Evolutionary conservation across 2,113 vertebrate species (phyloP).

Genomic region (Aix galericulata): DNA sequence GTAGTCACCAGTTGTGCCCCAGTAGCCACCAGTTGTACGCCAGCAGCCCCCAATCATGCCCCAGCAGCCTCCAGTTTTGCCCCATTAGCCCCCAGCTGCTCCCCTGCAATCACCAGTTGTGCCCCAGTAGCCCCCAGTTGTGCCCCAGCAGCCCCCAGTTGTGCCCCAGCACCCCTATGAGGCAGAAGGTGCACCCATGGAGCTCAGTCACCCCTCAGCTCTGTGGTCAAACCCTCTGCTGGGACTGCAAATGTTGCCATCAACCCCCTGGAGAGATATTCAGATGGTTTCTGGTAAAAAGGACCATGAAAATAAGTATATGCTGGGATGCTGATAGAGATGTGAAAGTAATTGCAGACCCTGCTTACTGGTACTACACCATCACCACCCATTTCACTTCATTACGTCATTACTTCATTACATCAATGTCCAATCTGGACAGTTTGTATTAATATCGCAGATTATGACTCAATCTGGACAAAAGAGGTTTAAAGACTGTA

Average conservation of each 20-base stretch:
- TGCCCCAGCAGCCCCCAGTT: too few relatives aligned
- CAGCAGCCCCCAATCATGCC: too few relatives aligned
- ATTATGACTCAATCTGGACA: neutral
- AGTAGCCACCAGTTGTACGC: too few relatives aligned
- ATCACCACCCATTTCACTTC: neutral
- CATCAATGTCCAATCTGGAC: neutral
- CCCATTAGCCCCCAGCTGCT: too few relatives aligned
- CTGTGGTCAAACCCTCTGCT: fast-evolving
- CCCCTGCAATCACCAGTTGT: too few relatives aligned
- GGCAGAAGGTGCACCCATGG: neutral
- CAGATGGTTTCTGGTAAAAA: neutral
- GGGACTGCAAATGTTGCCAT: fast-evolving
- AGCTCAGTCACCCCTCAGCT: fast-evolving
- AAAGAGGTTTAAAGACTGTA: neutral
- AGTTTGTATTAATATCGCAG: neutral
- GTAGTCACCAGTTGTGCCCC: too few relatives aligned
- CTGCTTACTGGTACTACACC: neutral
- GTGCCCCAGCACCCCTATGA: too few relatives aligned
- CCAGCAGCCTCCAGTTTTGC: too few relatives aligned
- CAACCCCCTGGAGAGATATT: fast-evolving
- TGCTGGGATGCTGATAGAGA: neutral
- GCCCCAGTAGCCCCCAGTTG: too few relatives aligned
- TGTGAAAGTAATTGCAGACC: neutral
- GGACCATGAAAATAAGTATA: neutral
- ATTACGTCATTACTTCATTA: too few relatives aligned